Evolutionary conservation across 30 jellyfish, hydroid and myxozoan species (phyloP), one percentile per base, ranked within the genome.

Genomic region (Aurelia aurita complex sp. Pacific): DNA sequence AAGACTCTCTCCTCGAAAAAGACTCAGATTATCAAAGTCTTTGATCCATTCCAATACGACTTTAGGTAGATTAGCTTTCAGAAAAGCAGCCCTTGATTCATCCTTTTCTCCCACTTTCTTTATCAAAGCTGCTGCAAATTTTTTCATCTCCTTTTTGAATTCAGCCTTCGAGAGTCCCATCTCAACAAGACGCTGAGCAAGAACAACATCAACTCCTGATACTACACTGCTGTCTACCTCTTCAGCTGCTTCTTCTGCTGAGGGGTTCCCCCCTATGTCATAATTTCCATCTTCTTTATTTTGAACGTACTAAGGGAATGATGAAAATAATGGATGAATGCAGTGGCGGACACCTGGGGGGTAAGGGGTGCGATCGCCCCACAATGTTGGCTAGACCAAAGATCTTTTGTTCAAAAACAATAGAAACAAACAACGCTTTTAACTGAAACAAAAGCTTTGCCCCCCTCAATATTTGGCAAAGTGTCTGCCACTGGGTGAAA

Each of bases 191-290:
- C 91, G 79, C 33, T 82, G 73, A 1, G 70, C 40, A 40, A 82
- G 63, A 53, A 33, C 63, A 55, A 82, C 86, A 51, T 82, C 80
- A 34, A 82, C 64, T 13, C 91, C 91, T 18, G 85, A 34, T 61
- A 86, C 33, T 13, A 60, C 61, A 10, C 8, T 17, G 4, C 73
- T 57, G n/a, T 70, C 80, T 32, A 67, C 40, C 5, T 46, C 91
- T 71, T 82, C 91, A 2, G 50, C 80, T 10, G 43, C 85, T 65
- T 82, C 91, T 42, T 82, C 91, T 54, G 85, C 91, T 34, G 91
- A 82, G 12, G 91, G 91, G 73, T 82, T 82, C 34, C 81, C 91
- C 10, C 91, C 91, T 34, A 71, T 82, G 80, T 82, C 80, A 35
- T 50, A 64, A 54, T 72, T 23, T 23, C 55, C 79, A 82, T 54